phyloP scores from a whole-genome alignment of 2,888 invertebrate genomes.

The Entomobrya multifasciata region DNA sequence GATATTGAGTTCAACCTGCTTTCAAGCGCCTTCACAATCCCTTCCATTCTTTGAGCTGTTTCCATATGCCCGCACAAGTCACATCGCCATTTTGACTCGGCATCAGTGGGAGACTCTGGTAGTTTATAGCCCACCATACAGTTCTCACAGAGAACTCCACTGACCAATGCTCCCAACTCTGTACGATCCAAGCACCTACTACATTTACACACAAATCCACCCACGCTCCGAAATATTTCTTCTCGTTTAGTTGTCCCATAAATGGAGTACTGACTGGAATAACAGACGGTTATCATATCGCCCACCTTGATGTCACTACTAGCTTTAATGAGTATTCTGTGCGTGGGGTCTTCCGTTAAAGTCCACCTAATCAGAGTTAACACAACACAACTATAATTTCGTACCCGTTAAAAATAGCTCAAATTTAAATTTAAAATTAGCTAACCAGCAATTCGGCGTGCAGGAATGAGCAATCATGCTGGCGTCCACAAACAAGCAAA shows the following conservation, averaged over 20 bases:
- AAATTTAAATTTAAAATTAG: too few species aligned
- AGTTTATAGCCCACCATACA: constrained; percentile 56
- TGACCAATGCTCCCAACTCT: constrained; percentile 79
- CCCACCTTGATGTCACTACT: constrained; percentile 84
- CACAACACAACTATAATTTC: too few species aligned
- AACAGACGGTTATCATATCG: constrained; percentile 86
- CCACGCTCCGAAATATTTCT: constrained; percentile 78
- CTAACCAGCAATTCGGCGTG: constrained; percentile 81
- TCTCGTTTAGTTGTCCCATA: constrained; percentile 77
- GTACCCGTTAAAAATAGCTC: too few species aligned
- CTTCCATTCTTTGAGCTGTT: constrained; percentile 17
- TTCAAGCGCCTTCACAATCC: constrained; percentile 55
- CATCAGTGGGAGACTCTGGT: constrained; percentile 12
- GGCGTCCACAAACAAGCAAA: constrained; percentile 65
- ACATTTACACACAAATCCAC: constrained; percentile 80
- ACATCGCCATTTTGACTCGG: constrained; percentile 37
- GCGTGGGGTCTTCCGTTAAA: constrained; percentile 81
- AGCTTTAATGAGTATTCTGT: constrained; percentile 84
- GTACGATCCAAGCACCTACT: constrained; percentile 79
- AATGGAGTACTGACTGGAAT: constrained; percentile 83
- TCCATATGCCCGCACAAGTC: constrained; percentile 53
- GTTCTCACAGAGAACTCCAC: constrained; percentile 75
- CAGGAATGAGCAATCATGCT: constrained; percentile 88
- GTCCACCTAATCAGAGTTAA: too few species aligned
- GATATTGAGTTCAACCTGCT: constrained; percentile 35